Conservation (phyloP, 2,113 vertebrate species). For the Oryzias curvinotus region DNA sequence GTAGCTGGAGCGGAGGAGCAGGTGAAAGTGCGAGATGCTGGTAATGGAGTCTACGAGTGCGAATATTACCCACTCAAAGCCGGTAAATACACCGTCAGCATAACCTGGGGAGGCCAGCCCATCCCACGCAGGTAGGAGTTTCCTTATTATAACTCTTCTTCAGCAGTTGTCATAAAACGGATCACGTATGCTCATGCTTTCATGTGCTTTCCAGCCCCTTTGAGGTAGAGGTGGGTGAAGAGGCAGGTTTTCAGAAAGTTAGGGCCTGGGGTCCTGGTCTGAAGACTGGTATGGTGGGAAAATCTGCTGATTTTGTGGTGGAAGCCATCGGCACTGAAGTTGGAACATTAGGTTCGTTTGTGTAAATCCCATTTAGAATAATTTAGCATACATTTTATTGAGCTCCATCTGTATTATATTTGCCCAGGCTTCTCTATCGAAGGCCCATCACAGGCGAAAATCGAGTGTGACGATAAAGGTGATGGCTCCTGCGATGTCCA, state of each 20-base stretch:
- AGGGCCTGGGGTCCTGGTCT: constrained; percentile 95
- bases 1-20: constrained; percentile 88
- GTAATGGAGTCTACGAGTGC: constrained; percentile 89
- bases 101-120: constrained; percentile 90
- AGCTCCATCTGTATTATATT: not conserved
- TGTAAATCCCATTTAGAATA: not conserved
- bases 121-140: constrained; percentile 87
- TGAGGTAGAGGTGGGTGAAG: constrained; percentile 86
- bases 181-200: not conserved
- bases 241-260: constrained; percentile 89
- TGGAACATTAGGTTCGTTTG: constrained; percentile 86
- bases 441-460: constrained; percentile 93
- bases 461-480: constrained; percentile 92
- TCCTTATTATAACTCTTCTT: constrained; percentile 5
- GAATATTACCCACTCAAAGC: constrained; percentile 86
- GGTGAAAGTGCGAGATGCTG: constrained; percentile 84
- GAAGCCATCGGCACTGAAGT: constrained; percentile 93
- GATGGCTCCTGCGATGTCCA: constrained; percentile 93
- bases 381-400: not conserved
- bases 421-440: constrained; percentile 91
- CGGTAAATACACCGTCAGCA: constrained; percentile 89
- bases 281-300: constrained; percentile 91
- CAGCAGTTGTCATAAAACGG: constrained; percentile 13
- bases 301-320: constrained; percentile 94
- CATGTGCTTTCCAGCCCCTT: constrained; percentile 79